Evolutionary conservation across 2,797 vertebrate genomes (phyloP), one percentile per base, ranked within the genome.

Genomic region (Enteromius unitaeniatus): DNA sequence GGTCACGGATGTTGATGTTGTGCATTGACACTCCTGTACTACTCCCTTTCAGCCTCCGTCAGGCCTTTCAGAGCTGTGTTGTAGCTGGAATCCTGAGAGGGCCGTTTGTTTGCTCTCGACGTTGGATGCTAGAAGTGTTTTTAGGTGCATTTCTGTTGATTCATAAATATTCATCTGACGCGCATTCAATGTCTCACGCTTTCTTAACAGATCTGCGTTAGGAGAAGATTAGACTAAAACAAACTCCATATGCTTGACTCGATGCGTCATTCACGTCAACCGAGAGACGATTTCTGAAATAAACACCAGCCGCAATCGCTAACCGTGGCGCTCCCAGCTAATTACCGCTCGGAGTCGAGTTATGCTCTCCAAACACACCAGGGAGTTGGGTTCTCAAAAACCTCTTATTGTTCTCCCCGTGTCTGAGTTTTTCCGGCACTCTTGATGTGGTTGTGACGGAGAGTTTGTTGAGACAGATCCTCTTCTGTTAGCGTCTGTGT

Each of bases 221-320:
- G 78, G 76, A 83, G 82, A 69, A 77, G 81, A 79, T 80, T 80
- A 67, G 40, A 83, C 67, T 83, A 62, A 83, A 83, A 83, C 82
- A 70, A 83, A 70, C 51, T 84, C 82, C 82, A 78, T 58, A 86
- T 69, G 69, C 69, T 67, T 37, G 55, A 70, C 85, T 69, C 49
- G 34, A 75, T 76, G 64, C 81, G 64, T 83, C 85, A 62, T 83
- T 79, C 60, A 64, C 47, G 28, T 69, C 8, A 72, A 64, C 45
- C 6, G 45, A 78, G 75, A 85, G 65, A 79, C 49, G 28, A 68
- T 78, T 86, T 79, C 60, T 73, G 81, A 86, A 83, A 75, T 75
- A 80, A 86, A 83, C 85, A 79, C 51, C 21, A 79, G 74, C 42
- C 23, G 9, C 53, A 77, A 74, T 64, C 47, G 45, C 21, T 80